A percentile compares a stretch with the other conserved stretches of the same genome.
These are phyloP conservation scores for Sympetrum striolatum DNA, from an alignment of 2,888 invertebrate genomes.

Conservation along the genomic window DNA sequence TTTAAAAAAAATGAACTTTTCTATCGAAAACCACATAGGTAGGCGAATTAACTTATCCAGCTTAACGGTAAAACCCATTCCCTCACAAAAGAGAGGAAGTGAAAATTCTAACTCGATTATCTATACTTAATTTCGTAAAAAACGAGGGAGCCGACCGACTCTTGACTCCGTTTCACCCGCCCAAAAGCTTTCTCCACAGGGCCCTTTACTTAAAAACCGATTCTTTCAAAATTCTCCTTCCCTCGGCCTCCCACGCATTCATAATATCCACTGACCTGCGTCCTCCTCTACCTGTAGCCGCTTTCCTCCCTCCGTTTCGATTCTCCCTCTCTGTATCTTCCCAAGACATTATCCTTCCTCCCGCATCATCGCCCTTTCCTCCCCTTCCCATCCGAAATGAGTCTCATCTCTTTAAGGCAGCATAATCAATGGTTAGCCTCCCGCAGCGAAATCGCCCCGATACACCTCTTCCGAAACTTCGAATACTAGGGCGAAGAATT, in stretches of 20 bases:
- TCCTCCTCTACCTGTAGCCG: not conserved
- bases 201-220: not conserved
- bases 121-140: not conserved
- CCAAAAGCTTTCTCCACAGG: not conserved
- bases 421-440: conserved; percentile 32
- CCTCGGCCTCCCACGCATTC: not conserved
- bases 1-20: too few species aligned
- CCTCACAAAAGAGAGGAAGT: not conserved
- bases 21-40: not conserved
- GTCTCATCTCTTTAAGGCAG: not conserved
- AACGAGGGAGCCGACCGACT: not conserved
- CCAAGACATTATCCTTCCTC: not conserved
- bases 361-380: not conserved
- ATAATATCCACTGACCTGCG: not conserved
- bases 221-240: not conserved
- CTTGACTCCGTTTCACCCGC: not conserved
- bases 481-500: not conserved
- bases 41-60: not conserved
- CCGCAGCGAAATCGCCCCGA: conserved; percentile 24
- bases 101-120: not conserved
- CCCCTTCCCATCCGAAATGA: not conserved
- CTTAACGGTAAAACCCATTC: not conserved
- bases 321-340: not conserved
- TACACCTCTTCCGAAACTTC: not conserved
- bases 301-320: not conserved